Evolutionary conservation across 2,797 vertebrate genomes (phyloP), one percentile per base, ranked within the genome.

Genomic region (Acropternis orthonyx): DNA sequence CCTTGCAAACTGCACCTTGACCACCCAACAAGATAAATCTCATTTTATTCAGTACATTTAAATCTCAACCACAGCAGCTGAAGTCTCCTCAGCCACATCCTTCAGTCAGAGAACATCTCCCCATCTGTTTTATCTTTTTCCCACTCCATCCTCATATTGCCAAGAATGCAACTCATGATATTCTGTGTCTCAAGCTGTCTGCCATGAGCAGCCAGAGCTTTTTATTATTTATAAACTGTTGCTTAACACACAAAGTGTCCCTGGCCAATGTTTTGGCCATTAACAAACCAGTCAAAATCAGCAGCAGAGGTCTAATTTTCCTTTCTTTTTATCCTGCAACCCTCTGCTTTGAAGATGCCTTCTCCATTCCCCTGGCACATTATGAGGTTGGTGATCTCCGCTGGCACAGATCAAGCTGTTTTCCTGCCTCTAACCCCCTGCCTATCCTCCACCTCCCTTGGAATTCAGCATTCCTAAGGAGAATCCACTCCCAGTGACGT

Each of bases 311-410:
- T 55, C 13, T 36, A 10, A 66, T 73, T 82, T 66, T 61, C 9
- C 8, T 34, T 37, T 30, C 10, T 66, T 59, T 11, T 22, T 34
- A 34, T 12, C 56, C 76, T 27, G 43, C 7, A 58, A 19, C 48
- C 6, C 21, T 37, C 20, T 78, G 46, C 37, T 89, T 71, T 44
- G 48, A 49, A 88, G 39, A 0, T 1, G 7, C 56, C 62, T 56
- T n/a, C n/a, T 39, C 58, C 37, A 21, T 52, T 26, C 43, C 49
- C 34, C 46, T 34, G 39, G 34, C 21, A 18, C 26, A 10, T 27
- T 7, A 41, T 0, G 2, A 44, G 3, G 12, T 6, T 34, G 37
- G 22, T 15, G 37, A 62, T 37, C 0, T 0, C 76, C 54, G 34
- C 30, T 78, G 79, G 32, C 52, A 63, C 9, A 36, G 21, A 52